Evolutionary conservation across 1,140 invertebrate species (phyloP).

Genomic region (Nylanderia fulva): DNA sequence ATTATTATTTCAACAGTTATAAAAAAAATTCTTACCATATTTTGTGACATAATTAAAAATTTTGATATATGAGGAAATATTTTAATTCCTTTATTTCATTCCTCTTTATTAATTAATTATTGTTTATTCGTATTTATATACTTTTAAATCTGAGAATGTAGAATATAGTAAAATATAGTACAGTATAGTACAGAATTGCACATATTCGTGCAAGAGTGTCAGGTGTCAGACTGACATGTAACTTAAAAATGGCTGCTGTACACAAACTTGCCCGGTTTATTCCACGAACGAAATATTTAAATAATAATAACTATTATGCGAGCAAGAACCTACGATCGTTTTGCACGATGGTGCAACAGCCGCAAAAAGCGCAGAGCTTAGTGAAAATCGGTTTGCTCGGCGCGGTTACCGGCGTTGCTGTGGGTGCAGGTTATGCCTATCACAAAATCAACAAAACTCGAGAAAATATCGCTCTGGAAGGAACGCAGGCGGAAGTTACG

Average conservation of each 20-base stretch:
- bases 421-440: slow-evolving; percentile 85
- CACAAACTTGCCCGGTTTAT: slow-evolving; percentile 2
- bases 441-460: slow-evolving; percentile 81
- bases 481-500: slow-evolving; percentile 81
- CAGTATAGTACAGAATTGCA: too few species aligned
- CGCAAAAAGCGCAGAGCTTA: slow-evolving; percentile 71
- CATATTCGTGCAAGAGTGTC: too few species aligned
- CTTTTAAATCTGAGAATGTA: background rate
- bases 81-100: background rate
- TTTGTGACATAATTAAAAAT: background rate
- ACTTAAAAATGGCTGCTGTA: slow-evolving; percentile 21
- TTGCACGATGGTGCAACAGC: slow-evolving; percentile 74
- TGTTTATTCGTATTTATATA: background rate
- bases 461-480: slow-evolving; percentile 84
- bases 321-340: slow-evolving; percentile 37
- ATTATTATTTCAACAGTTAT: background rate
- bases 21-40: background rate
- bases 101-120: background rate
- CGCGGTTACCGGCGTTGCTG: slow-evolving; percentile 84
- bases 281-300: background rate
- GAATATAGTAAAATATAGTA: too few species aligned
- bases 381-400: slow-evolving; percentile 86
- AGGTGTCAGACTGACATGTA: background rate
- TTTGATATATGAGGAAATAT: background rate
- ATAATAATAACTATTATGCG: background rate